Evolutionary conservation across 2,888 invertebrate species (phyloP), one percentile per base, ranked within the genome.

Genomic region (Leptinotarsa tumamoca): DNA sequence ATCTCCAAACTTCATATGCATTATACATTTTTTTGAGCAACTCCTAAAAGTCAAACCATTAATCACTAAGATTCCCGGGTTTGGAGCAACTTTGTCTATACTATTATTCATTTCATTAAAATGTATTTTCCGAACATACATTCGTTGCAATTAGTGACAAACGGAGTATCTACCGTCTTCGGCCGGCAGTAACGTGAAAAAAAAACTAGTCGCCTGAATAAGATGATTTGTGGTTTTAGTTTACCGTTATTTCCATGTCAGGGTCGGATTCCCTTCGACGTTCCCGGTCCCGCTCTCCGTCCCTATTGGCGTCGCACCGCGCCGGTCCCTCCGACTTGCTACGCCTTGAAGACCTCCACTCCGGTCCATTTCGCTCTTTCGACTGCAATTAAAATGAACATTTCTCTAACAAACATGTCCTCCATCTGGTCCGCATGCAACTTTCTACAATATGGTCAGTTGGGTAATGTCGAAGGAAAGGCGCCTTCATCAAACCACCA

Each of bases 291-390:
- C 83, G 81, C 79, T 83, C 80, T 79, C 76, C 84, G 83, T 85
- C 84, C 81, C 83, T 84, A 79, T 82, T 82, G 85, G 73, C 74
- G 78, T 73, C 82, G 73, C 84, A 81, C 81, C 87, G 84, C 84
- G 88, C 92, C 75, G 94, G 94, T 74, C 94, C 94, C 87, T 94
- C 94, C 69, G 94, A 94, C 90, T 94, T 94, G 92, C 94, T 94
- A 87, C 94, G 92, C 79, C 94, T 90, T 80, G 93, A 93, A 83
- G 93, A 92, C 84, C 92, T 90, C 87, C 87, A 90, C 80, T 89
- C 85, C 79, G 86, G 85, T 85, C 88, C 88, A 82, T 90, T 92
- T 83, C 94, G 91, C 87, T 94, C 94, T 88, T 92, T 93, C 84
- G 94, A 94, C 94, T 94, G 90, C 70, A 89, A 89, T 87, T 85